These are phyloP conservation scores for Sebastes matsubarae DNA, from an alignment of 2,797 vertebrate species.

Conservation along the genomic window DNA sequence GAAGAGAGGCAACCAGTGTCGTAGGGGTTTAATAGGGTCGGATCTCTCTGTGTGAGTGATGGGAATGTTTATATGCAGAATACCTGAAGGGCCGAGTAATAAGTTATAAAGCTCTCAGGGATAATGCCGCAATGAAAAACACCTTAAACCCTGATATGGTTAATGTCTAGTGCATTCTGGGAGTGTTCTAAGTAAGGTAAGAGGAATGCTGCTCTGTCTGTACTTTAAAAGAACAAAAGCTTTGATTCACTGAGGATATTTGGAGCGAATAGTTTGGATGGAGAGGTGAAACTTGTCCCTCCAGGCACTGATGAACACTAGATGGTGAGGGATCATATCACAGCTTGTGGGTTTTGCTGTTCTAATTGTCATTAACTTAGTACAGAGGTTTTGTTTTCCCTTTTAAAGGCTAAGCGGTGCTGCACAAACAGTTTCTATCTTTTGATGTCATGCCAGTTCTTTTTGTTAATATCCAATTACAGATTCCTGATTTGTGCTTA, in stretches of 20 bases:
- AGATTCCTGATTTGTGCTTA: conserved; percentile 40
- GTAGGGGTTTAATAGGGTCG: conserved; percentile 50
- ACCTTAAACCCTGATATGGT: conserved; percentile 22
- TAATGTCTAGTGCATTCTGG: conserved; percentile 24
- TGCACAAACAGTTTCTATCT: conserved; percentile 22
- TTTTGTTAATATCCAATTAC: conserved; percentile 25
- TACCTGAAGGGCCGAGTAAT: conserved; percentile 53
- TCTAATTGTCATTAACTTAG: conserved; percentile 51
- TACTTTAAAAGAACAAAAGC: conserved; percentile 56
- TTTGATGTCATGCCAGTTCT: conserved; percentile 28
- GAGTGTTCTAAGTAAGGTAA: conserved; percentile 39
- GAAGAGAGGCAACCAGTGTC: conserved; percentile 54
- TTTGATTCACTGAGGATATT: conserved; percentile 50
- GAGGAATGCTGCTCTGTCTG: conserved; percentile 48
- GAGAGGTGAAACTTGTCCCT: conserved; percentile 61
- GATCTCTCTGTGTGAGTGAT: conserved; percentile 40
- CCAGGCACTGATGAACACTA: conserved; percentile 46
- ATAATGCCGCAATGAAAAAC: conserved; percentile 30
- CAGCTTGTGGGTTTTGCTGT: conserved; percentile 35
- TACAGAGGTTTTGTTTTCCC: conserved; percentile 30
- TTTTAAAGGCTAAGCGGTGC: conserved; percentile 27
- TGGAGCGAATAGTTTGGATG: conserved; percentile 52
- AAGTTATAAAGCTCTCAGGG: conserved; percentile 42
- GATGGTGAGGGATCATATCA: conserved; percentile 58
- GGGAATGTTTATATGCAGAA: conserved; percentile 64